Evolutionary conservation across 2,797 vertebrate species (phyloP).

Genomic region (Phylloscopus collybita): DNA sequence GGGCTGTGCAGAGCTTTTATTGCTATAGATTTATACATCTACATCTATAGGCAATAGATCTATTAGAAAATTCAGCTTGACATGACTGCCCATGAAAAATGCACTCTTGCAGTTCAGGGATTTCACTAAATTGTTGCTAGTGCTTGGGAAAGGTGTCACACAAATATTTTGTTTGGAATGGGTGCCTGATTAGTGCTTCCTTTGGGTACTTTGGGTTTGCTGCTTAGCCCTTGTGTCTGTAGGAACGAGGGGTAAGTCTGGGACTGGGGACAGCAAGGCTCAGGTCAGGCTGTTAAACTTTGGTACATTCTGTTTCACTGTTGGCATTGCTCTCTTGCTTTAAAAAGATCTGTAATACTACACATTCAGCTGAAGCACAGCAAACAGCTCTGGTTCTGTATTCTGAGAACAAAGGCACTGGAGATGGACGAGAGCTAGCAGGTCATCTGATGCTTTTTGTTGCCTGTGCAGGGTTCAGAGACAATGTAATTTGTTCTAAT

Average conservation of each 20-base stretch:
- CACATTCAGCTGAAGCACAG: neutral
- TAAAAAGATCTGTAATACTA: neutral
- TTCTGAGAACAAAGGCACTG: neutral
- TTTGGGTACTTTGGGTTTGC: neutral
- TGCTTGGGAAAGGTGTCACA: neutral
- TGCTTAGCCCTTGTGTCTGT: neutral
- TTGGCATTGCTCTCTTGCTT: neutral
- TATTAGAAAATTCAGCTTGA: neutral
- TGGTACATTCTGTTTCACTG: accelerated
- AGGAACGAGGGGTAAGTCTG: neutral
- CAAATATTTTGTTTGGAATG: neutral
- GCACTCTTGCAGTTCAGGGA: neutral
- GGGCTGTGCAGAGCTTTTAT: neutral
- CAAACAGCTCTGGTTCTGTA: neutral
- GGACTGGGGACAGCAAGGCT: neutral
- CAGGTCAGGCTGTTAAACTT: neutral
- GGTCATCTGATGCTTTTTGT: constrained; percentile 6
- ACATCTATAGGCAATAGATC: neutral
- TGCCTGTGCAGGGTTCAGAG: neutral
- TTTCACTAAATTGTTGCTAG: neutral
- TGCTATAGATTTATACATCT: neutral
- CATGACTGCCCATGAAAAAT: neutral
- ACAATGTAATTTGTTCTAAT: neutral
- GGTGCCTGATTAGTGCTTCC: neutral
- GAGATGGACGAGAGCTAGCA: neutral